Percentiles rank a stretch among this genome's conserved stretches.
Conservation (phyloP, 2,888 invertebrate species). For the Pterostichus niger region DNA sequence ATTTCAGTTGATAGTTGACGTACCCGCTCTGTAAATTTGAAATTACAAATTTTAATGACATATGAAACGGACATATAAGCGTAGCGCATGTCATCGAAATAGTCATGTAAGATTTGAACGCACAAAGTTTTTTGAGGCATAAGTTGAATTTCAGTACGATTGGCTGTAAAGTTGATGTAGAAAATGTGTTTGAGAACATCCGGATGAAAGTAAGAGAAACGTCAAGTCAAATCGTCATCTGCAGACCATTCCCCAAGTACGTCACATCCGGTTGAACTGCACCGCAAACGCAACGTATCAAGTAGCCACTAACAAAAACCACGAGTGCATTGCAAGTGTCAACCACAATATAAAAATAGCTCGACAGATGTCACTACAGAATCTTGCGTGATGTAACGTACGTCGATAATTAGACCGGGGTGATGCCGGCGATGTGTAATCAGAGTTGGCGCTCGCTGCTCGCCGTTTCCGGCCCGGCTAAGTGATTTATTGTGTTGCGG, state of each 20-base stretch:
- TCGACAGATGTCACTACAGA: conserved; percentile 27
- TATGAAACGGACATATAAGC: too few species aligned
- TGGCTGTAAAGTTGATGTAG: neutral
- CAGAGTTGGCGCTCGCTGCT: conserved; percentile 16
- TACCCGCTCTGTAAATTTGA: too few species aligned
- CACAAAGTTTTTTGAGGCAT: too few species aligned
- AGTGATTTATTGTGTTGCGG: conserved; percentile 60
- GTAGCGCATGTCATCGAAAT: too few species aligned
- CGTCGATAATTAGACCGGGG: conserved; percentile 42
- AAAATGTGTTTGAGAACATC: neutral
- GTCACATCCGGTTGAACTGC: conserved; percentile 23
- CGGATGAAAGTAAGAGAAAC: conserved; percentile 12
- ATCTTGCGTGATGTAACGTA: conserved; percentile 18
- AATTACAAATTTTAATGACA: too few species aligned
- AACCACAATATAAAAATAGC: conserved; percentile 14
- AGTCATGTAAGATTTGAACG: too few species aligned
- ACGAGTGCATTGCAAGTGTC: conserved; percentile 37
- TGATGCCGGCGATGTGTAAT: conserved; percentile 26
- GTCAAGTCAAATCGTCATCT: conserved; percentile 9
- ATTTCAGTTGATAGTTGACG: too few species aligned
- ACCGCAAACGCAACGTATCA: conserved; percentile 30
- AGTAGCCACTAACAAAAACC: conserved; percentile 30
- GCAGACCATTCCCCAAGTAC: conserved; percentile 9
- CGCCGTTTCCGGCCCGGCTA: conserved; percentile 39
- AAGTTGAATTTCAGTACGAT: too few species aligned